Evolutionary conservation across 2,797 vertebrate species (phyloP).

Genomic region (Petrocephalus sullivani): DNA sequence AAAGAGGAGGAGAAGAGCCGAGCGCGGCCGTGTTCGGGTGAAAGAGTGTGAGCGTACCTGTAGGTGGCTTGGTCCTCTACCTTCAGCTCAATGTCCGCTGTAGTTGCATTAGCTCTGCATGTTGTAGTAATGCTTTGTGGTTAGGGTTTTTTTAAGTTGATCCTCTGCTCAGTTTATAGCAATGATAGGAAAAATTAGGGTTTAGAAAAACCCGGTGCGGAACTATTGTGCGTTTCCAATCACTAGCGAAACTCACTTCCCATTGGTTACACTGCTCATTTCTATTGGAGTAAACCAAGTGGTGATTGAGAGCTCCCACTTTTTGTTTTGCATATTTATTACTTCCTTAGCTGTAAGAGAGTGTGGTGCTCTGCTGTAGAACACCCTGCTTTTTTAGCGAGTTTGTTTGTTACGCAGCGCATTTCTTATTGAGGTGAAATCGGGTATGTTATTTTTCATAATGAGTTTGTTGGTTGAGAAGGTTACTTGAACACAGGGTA

Average conservation of each 20-base stretch:
- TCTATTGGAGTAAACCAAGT: not conserved
- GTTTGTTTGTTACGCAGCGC: not conserved
- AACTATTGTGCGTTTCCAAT: not conserved
- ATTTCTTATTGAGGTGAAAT: not conserved
- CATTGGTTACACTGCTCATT: not conserved
- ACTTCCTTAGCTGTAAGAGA: not conserved
- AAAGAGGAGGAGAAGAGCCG: constrained; percentile 52
- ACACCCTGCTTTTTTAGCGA: not conserved
- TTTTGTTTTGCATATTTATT: not conserved
- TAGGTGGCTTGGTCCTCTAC: not conserved
- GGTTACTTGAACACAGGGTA: not conserved
- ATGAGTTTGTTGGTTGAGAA: not conserved
- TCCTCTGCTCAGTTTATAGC: not conserved
- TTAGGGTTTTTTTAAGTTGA: not conserved
- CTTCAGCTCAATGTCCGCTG: not conserved
- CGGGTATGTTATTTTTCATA: not conserved
- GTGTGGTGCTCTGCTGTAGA: not conserved
- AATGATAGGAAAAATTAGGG: not conserved
- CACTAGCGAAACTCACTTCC: not conserved
- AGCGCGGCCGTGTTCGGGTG: not conserved
- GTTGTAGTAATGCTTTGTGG: not conserved
- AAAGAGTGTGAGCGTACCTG: not conserved
- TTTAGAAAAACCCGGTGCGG: not conserved
- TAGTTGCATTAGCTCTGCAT: not conserved
- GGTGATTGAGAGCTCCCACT: not conserved